Percentiles rank a stretch among this genome's conserved stretches.
Conservation (phyloP, 2,888 invertebrate species). For the Pteria penguin region DNA sequence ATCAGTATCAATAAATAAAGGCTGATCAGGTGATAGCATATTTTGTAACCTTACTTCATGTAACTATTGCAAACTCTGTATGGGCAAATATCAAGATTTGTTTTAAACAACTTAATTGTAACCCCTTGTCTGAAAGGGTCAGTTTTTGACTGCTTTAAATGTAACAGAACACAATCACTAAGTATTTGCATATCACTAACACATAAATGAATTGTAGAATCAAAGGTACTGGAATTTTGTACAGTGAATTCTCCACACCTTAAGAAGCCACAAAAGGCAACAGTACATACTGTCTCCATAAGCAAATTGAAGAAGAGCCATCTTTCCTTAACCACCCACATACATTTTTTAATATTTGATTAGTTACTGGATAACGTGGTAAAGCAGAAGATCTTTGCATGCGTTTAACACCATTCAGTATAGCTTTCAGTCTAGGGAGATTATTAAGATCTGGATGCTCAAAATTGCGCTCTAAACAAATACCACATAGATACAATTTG, state of each 20-base stretch:
- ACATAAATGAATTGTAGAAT: conserved; percentile 9
- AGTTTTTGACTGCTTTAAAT: conserved; percentile 27
- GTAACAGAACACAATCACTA: conserved; percentile 2
- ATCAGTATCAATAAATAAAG: not conserved
- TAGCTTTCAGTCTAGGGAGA: not conserved
- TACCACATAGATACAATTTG: conserved; percentile 31
- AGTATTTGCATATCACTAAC: conserved; percentile 8
- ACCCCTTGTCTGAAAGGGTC: conserved; percentile 30
- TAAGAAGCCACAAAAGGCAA: conserved; percentile 26
- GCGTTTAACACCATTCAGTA: conserved; percentile 10
- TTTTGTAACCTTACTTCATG: not conserved
- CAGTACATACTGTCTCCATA: conserved; percentile 23
- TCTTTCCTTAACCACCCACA: not conserved
- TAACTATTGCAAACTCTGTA: not conserved
- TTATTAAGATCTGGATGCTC: not conserved
- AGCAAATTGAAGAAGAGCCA: not conserved
- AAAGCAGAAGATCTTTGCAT: not conserved
- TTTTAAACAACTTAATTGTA: conserved; percentile 15
- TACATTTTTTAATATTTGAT: not conserved
- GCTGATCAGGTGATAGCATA: not conserved
- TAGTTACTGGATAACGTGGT: conserved; percentile 5
- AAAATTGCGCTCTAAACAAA: conserved; percentile 8
- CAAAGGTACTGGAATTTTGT: not conserved
- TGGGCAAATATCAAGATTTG: conserved; percentile 10
- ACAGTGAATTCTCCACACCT: conserved; percentile 37